Evolutionary conservation across 2,888 invertebrate species (phyloP).

Genomic region (Cecidostiba fungosa): DNA sequence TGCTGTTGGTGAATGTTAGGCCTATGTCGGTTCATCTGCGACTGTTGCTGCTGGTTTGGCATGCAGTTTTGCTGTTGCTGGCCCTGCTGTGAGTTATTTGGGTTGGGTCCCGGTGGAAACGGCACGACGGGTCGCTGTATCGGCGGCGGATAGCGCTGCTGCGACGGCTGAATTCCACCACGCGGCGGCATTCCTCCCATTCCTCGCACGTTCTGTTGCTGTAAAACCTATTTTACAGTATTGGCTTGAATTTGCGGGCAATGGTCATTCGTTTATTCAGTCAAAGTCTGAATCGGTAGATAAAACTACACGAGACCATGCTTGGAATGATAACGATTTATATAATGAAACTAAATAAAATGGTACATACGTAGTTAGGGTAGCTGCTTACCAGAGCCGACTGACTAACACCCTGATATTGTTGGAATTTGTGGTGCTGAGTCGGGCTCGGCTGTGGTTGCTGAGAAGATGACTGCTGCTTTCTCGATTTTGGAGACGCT

Average conservation of each 20-base stretch:
- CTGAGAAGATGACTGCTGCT: constrained; percentile 80
- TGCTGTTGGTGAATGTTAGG: constrained; percentile 77
- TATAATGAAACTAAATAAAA: constrained; percentile 69
- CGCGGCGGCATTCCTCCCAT: constrained; percentile 78
- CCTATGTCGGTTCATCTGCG: constrained; percentile 75
- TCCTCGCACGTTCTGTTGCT: constrained; percentile 78
- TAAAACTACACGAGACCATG: constrained; percentile 34
- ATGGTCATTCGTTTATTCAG: not conserved
- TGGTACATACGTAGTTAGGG: constrained; percentile 79
- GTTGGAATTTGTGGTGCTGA: constrained; percentile 82
- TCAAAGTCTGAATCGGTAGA: constrained; percentile 30
- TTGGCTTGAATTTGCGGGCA: not conserved
- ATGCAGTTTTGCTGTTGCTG: constrained; percentile 77
- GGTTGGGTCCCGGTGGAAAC: constrained; percentile 80
- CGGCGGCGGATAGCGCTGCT: constrained; percentile 81
- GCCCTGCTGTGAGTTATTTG: constrained; percentile 74
- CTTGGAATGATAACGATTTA: constrained; percentile 66
- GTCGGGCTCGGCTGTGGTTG: constrained; percentile 83
- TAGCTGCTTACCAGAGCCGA: constrained; percentile 79
- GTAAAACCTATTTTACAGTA: constrained; percentile 69
- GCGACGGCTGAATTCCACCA: constrained; percentile 77
- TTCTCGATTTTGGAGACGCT: constrained; percentile 84
- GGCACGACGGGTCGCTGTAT: constrained; percentile 82
- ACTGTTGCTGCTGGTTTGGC: constrained; percentile 76
- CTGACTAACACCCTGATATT: constrained; percentile 81